These are phyloP conservation scores for Pardalotus punctatus DNA, from an alignment of 2,113 vertebrate species.

Conservation along the genomic window DNA sequence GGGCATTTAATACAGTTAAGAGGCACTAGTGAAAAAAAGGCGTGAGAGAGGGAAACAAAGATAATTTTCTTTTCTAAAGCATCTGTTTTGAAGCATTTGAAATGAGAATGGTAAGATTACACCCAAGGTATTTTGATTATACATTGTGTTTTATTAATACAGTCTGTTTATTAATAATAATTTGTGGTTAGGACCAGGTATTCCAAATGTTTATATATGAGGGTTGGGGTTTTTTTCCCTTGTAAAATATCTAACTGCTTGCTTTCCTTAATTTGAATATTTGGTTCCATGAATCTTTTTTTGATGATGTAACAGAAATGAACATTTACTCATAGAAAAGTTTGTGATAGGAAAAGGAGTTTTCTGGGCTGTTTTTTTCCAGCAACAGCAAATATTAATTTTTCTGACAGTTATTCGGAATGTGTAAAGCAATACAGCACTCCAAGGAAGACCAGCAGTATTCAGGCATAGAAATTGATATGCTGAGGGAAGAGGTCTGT, in stretches of 20 bases:
- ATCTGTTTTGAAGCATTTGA: not conserved
- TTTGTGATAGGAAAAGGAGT: not conserved
- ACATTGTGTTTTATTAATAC: not conserved
- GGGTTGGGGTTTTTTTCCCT: rapidly evolving
- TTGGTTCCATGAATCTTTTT: not conserved
- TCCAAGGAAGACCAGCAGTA: not conserved
- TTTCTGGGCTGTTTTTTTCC: not conserved
- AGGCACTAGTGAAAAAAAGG: not conserved
- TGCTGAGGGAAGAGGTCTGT: not conserved
- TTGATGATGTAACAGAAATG: not conserved
- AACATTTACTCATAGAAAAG: not conserved
- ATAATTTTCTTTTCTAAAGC: not conserved
- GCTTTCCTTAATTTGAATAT: not conserved
- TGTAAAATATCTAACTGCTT: not conserved
- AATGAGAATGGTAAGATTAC: not conserved
- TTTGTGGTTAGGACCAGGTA: not conserved
- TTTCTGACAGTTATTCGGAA: not conserved
- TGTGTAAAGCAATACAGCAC: not conserved
- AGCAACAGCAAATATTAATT: not conserved
- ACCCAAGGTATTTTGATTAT: not conserved
- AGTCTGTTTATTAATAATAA: not conserved
- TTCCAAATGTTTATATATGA: not conserved
- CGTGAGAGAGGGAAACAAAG: not conserved
- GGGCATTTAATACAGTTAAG: not conserved
- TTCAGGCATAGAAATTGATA: not conserved